A percentile compares a stretch with the other conserved stretches of the same genome.
Conservation (phyloP, 2,113 vertebrate genomes). For the Nestor notabilis region DNA sequence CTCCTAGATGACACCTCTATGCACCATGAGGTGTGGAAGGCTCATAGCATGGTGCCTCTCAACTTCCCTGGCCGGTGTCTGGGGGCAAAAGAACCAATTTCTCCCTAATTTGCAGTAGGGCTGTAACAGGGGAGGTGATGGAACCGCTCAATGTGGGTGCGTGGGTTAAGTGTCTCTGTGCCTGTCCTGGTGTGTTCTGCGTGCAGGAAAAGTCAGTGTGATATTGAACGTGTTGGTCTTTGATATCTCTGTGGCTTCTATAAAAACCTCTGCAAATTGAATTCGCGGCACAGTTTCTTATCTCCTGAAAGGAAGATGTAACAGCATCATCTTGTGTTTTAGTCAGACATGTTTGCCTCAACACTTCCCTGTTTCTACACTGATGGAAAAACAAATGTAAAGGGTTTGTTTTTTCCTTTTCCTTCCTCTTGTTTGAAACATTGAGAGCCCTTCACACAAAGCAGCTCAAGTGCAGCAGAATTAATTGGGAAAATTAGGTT, state of each 20-base stretch:
- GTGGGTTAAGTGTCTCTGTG: slow-evolving; percentile 1
- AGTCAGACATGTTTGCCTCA: not conserved
- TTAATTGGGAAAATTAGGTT: slow-evolving; percentile 80
- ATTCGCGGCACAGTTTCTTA: not conserved
- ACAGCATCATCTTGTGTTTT: slow-evolving; percentile 16
- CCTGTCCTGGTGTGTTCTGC: not conserved
- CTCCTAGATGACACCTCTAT: not conserved
- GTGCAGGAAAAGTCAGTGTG: slow-evolving; percentile 25
- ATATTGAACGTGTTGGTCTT: slow-evolving; percentile 14
- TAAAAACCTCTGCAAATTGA: not conserved
- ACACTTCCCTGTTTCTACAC: not conserved
- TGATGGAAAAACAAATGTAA: not conserved
- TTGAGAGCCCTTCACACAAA: slow-evolving; percentile 44
- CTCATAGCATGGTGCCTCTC: not conserved
- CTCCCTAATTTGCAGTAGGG: not conserved
- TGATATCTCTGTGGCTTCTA: not conserved
- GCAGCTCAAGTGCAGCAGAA: slow-evolving; percentile 45
- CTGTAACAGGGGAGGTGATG: not conserved
- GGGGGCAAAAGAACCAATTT: not conserved
- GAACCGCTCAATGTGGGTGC: not conserved
- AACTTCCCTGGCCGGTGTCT: not conserved
- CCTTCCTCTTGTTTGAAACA: not conserved
- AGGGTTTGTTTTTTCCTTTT: not conserved
- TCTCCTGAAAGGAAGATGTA: slow-evolving; percentile 9
- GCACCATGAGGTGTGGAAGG: not conserved